Evolutionary conservation across 2,113 vertebrate species (phyloP).

Genomic region (Glaucidium brasilianum): DNA sequence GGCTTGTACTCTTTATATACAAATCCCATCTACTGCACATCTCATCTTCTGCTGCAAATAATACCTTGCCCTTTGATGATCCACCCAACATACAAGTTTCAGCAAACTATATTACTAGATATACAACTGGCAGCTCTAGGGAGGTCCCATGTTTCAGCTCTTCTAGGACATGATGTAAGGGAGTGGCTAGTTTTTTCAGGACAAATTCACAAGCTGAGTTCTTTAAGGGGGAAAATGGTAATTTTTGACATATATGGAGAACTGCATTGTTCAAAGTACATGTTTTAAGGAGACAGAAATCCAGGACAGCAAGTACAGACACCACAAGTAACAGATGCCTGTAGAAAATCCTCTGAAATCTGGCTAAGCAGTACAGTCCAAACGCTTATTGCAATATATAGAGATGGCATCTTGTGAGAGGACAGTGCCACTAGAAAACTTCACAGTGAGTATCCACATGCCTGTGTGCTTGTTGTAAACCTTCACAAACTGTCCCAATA

Average conservation of each 20-base stretch:
- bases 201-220: background rate
- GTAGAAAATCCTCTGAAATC: background rate
- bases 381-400: background rate
- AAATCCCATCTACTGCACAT: background rate
- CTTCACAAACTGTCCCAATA: background rate
- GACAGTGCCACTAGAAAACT: background rate
- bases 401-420: background rate
- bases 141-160: background rate
- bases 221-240: background rate
- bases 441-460: background rate
- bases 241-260: background rate
- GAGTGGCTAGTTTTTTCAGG: background rate
- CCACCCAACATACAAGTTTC: background rate
- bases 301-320: rapidly evolving
- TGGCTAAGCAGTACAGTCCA: background rate
- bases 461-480: background rate
- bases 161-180: background rate
- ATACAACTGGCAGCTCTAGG: background rate
- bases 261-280: background rate
- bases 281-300: background rate
- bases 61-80: background rate
- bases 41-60: background rate
- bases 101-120: background rate
- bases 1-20: background rate
- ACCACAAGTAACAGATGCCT: background rate